Percentiles rank a stretch among this genome's conserved stretches.
Evolutionary conservation across 2,888 invertebrate genomes (phyloP).

Genomic region (Polymixis flavicincta): DNA sequence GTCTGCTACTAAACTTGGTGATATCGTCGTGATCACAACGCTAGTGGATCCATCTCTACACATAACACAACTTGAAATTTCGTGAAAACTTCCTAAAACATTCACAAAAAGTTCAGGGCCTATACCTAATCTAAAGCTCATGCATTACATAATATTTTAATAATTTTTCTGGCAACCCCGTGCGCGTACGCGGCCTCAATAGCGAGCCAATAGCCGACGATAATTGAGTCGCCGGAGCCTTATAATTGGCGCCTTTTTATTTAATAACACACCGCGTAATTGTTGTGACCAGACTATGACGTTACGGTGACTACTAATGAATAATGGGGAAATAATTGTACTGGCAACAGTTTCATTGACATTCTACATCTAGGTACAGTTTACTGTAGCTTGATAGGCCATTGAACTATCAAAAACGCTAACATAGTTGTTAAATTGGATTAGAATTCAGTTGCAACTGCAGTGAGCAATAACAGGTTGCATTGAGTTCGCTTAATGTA

Average conservation of each 20-base stretch:
- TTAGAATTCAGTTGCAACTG: conserved; percentile 58
- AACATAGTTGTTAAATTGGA: conserved; percentile 54
- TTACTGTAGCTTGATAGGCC: conserved; percentile 30
- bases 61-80: background rate
- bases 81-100: background rate
- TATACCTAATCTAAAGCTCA: background rate
- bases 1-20: background rate
- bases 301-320: conserved; percentile 61
- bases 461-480: conserved; percentile 58
- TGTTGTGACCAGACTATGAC: conserved; percentile 66
- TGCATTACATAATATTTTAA: conserved; percentile 32
- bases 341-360: conserved; percentile 36
- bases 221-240: conserved; percentile 81
- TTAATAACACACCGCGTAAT: conserved; percentile 78
- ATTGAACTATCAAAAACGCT: conserved; percentile 50
- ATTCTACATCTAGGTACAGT: conserved; percentile 24
- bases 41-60: background rate
- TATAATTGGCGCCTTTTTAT: conserved; percentile 84
- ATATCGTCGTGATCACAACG: background rate
- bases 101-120: background rate
- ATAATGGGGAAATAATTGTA: conserved; percentile 62
- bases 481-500: conserved; percentile 51
- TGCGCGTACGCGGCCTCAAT: conserved; percentile 71
- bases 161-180: conserved; percentile 62
- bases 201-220: conserved; percentile 74